Evolutionary conservation across 1,140 invertebrate species (phyloP).

Genomic region (Macrostomum lignano): DNA sequence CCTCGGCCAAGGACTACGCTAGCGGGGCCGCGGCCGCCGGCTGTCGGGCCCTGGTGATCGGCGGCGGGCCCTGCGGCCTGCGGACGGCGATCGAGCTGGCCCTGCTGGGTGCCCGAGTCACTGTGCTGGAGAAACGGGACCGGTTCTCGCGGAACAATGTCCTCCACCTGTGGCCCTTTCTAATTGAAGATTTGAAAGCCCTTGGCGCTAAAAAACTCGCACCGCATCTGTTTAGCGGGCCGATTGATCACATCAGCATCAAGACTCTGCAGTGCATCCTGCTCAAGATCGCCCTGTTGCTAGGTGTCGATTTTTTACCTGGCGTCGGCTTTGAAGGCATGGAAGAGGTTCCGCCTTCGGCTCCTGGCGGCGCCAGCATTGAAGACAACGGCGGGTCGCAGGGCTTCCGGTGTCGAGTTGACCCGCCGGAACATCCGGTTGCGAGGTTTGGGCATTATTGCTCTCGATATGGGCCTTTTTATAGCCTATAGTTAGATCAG

Average conservation of each 20-base stretch:
- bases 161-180: conserved; percentile 88
- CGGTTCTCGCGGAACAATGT: conserved; percentile 56
- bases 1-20: no score
- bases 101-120: conserved; percentile 53
- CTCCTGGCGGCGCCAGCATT: no score
- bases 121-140: conserved; percentile 26
- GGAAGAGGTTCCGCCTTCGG: no score
- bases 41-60: conserved; percentile 49
- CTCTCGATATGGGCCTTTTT: no score
- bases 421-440: no score
- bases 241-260: conserved; percentile 92
- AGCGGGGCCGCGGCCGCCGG: no score
- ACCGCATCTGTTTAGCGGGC: conserved; percentile 90
- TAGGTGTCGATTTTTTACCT: conserved; percentile 58
- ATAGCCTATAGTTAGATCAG: no score
- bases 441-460: no score
- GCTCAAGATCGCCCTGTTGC: conserved; percentile 63
- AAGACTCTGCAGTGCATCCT: conserved; percentile 75
- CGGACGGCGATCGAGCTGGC: conserved; percentile 81
- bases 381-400: no score
- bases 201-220: conserved; percentile 94
- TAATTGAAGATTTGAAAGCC: conserved; percentile 69
- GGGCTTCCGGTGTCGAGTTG: no score
- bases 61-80: conserved; percentile 72
- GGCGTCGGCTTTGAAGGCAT: conserved; percentile 7